A percentile compares a stretch with the other conserved stretches of the same genome.
Conservation (phyloP, 2,888 invertebrate genomes). For the Meliscaeva auricollis region DNA sequence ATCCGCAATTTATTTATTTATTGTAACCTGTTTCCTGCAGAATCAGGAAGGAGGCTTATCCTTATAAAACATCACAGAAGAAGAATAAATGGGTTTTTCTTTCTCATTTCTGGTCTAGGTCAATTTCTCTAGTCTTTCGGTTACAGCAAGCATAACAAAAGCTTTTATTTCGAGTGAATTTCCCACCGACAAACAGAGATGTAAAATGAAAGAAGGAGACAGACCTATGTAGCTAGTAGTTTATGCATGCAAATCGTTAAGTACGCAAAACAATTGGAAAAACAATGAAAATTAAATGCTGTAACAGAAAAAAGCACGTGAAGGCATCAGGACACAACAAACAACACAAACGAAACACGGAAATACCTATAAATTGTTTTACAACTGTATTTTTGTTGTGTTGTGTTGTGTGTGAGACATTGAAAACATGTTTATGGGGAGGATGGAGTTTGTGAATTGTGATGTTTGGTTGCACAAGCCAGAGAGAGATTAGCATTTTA, state of each 20-base stretch:
- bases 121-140: slow-evolving; percentile 47
- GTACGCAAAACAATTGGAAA: slow-evolving; percentile 56
- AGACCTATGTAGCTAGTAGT: slow-evolving; percentile 14
- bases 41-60: slow-evolving; percentile 17
- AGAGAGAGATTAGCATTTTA: slow-evolving; percentile 61
- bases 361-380: slow-evolving; percentile 46
- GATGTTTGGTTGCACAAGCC: slow-evolving; percentile 41
- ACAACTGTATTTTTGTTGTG: slow-evolving; percentile 17
- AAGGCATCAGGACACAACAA: slow-evolving; percentile 1
- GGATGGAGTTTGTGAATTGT: neutral
- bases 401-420: neutral
- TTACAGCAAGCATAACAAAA: slow-evolving; percentile 15
- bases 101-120: slow-evolving; percentile 53
- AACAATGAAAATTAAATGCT: slow-evolving; percentile 63
- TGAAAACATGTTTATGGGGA: slow-evolving; percentile 7
- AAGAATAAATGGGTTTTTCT: slow-evolving; percentile 13
- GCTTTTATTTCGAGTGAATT: slow-evolving; percentile 13
- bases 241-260: slow-evolving; percentile 72
- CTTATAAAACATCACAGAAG: neutral
- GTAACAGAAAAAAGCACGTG: slow-evolving; percentile 51
- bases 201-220: neutral
- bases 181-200: neutral
- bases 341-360: slow-evolving; percentile 6
- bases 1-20: slow-evolving; percentile 71
- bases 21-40: slow-evolving; percentile 51